Percentiles rank a stretch among this genome's conserved stretches.
Conservation (phyloP, 2,797 vertebrate genomes). For the Catharus ustulatus region DNA sequence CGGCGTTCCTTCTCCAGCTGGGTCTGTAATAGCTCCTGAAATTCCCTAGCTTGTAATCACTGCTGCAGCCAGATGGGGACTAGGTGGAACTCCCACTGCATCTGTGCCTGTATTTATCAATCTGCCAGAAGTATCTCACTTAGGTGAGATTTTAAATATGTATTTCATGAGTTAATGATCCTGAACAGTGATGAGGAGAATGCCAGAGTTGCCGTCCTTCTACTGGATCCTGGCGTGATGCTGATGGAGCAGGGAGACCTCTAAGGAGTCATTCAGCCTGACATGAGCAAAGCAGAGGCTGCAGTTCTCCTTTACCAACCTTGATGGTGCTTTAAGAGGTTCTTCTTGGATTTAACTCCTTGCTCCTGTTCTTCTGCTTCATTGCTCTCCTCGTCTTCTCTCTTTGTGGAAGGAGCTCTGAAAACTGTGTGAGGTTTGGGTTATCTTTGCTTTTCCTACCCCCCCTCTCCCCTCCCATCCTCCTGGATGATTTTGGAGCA, state of each 20-base stretch:
- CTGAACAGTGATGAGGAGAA: background rate
- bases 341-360: background rate
- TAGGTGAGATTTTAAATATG: background rate
- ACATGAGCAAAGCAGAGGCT: background rate
- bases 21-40: background rate
- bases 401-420: background rate
- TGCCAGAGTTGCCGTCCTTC: background rate
- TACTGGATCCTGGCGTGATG: background rate
- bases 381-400: accelerated
- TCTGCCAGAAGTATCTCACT: background rate
- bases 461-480: background rate
- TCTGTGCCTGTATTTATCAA: background rate
- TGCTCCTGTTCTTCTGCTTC: background rate
- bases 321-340: background rate
- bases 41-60: background rate
- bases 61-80: slow-evolving; percentile 33
- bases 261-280: background rate
- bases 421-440: background rate
- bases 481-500: background rate
- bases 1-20: background rate
- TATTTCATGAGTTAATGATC: slow-evolving; percentile 17
- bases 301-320: background rate
- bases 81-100: background rate
- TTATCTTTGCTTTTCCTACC: background rate
- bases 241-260: background rate